These are phyloP conservation scores for Gobio occitaniae DNA, from an alignment of 2,797 vertebrate genomes.

Conservation along the genomic window DNA sequence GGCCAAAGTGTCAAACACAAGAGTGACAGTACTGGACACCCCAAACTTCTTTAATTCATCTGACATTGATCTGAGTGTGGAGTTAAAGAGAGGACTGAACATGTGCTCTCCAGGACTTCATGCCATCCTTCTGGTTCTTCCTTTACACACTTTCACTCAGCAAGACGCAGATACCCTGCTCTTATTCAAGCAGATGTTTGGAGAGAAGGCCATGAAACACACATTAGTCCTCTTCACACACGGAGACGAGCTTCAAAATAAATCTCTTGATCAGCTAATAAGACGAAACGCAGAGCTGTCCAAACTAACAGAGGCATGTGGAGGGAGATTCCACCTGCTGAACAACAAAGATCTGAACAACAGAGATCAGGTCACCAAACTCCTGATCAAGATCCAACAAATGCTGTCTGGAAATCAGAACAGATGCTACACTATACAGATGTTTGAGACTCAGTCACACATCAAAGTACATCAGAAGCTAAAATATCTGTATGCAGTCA, in stretches of 20 bases:
- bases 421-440: constrained; percentile 16
- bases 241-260: constrained; percentile 5
- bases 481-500: too few relatives aligned
- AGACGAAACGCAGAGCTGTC: neutral
- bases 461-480: too few relatives aligned
- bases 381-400: constrained; percentile 39
- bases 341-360: constrained; percentile 32
- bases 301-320: constrained; percentile 32
- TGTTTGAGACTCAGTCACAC: neutral
- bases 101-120: neutral
- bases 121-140: constrained; percentile 47
- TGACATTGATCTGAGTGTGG: neutral
- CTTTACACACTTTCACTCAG: constrained; percentile 20
- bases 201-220: neutral
- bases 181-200: neutral
- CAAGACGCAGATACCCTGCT: neutral
- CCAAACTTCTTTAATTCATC: neutral
- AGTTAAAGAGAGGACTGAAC: neutral
- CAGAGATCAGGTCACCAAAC: constrained; percentile 39
- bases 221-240: constrained; percentile 42
- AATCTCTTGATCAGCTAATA: neutral
- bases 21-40: constrained; percentile 48
- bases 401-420: constrained; percentile 41
- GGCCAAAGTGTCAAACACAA: neutral
- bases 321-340: constrained; percentile 45